Conservation (phyloP, 2,888 invertebrate species). For the Polyploca ridens region DNA sequence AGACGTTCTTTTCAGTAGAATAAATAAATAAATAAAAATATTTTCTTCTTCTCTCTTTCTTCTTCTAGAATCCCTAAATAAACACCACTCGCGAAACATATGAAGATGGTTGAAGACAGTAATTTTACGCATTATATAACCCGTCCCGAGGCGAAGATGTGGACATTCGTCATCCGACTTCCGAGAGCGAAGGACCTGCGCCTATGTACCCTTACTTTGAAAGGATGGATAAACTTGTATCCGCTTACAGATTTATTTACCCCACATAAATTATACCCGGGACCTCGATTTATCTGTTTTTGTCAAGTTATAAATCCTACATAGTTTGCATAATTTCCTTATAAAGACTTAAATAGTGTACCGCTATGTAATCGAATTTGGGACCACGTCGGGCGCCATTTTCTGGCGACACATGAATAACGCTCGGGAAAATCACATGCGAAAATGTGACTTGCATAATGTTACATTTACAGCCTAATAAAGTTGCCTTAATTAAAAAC, state of each 20-base stretch:
- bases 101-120: slow-evolving; percentile 72
- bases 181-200: slow-evolving; percentile 55
- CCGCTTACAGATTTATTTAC: slow-evolving; percentile 71
- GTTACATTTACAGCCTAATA: slow-evolving; percentile 54
- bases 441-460: slow-evolving; percentile 59
- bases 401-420: slow-evolving; percentile 41
- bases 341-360: slow-evolving; percentile 25
- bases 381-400: slow-evolving; percentile 51
- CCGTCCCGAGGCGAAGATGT: slow-evolving; percentile 66
- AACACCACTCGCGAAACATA: slow-evolving; percentile 55
- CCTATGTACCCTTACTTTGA: slow-evolving; percentile 64
- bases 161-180: slow-evolving; percentile 75
- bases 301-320: slow-evolving; percentile 40
- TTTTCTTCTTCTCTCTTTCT: no score
- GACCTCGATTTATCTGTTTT: slow-evolving; percentile 51
- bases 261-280: slow-evolving; percentile 59
- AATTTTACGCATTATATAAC: slow-evolving; percentile 81
- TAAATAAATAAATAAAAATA: no score
- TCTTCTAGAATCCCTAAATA: slow-evolving; percentile 46
- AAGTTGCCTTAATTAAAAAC: slow-evolving; percentile 71
- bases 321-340: slow-evolving; percentile 37
- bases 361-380: slow-evolving; percentile 17
- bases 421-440: slow-evolving; percentile 55
- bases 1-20: slow-evolving; percentile 35
- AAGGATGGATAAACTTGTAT: slow-evolving; percentile 72